Base-by-base conservation (phyloP, 2,113 vertebrate species). In the Raja brachyura region DNA sequence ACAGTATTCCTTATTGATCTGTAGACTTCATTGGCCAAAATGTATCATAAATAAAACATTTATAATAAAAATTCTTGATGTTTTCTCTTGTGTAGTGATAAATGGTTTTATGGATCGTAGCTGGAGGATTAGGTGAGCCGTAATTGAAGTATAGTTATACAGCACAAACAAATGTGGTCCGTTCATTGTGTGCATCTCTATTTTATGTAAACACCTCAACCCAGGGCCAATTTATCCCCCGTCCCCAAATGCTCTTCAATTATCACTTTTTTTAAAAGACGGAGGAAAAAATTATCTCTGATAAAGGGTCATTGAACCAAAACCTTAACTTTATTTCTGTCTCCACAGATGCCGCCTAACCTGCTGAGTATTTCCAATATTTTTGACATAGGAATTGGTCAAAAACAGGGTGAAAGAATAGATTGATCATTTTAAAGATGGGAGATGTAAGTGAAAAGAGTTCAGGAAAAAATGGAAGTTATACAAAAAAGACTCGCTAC, bases 1-100 rank as follows among this genome's bases (percentile, higher is more conserved):
- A 92, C 90, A 92, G 90, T 74, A 92, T 92, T 92, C 66, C 68
- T 66, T 54, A 92, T 92, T 74, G 68, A 92, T 74, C 90, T 92
- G 66, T 92, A 92, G 90, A 92, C 18, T 54, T 92, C 90, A 92
- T 92, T 92, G 90, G 66, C 90, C 90, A 92, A 73, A 92, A 70
- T 73, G 66, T 92, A 92, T 92, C 22, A 92, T 73, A 92, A 92
- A 92, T 92, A 74, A 90, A 88, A 70, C 70, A 92, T 85, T 85
- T 92, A 73, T 92, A 92, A 54, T 73, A 92, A 92, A 92, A 90
- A 70, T 90, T 39, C 14, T 90, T 90, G 86, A 22, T 92, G 68
- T 5, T 73, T 63, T 88, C 28, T 85, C 11, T 25, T 56, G 11
- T 18, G 5, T 22, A 20, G 22, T 73, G 22, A 73, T 73, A 16